Conservation (phyloP, 2,888 invertebrate genomes). For the Trachelus iudaicus region DNA sequence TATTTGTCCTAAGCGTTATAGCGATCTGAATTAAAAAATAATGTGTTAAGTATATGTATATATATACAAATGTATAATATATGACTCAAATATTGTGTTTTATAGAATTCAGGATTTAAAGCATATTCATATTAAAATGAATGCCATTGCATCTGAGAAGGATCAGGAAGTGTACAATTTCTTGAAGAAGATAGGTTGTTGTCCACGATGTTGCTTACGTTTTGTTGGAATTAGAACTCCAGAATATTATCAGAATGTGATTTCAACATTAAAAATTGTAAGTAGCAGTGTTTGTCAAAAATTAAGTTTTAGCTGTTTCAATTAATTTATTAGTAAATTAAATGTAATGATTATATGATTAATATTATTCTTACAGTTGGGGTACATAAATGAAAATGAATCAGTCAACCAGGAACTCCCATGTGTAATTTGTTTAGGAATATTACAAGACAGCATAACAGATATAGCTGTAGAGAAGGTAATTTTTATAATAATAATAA, state of each 20-base stretch:
- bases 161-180: constrained; percentile 36
- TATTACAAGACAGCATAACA: constrained; percentile 73
- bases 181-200: constrained; percentile 69
- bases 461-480: constrained; percentile 68
- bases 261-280: constrained; percentile 68
- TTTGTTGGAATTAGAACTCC: constrained; percentile 73
- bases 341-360: constrained; percentile 27
- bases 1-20: too few species aligned
- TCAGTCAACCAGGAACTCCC: constrained; percentile 67
- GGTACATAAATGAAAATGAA: constrained; percentile 42
- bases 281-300: constrained; percentile 27
- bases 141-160: neutral
- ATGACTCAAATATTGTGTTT: neutral
- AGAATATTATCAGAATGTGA: constrained; percentile 69
- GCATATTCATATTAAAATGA: neutral
- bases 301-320: neutral
- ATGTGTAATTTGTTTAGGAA: constrained; percentile 79
- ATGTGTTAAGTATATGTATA: neutral
- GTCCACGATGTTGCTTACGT: constrained; percentile 76
- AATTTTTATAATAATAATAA: constrained; percentile 49
- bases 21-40: neutral
- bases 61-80: neutral
- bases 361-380: constrained; percentile 34
- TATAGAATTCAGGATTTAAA: neutral
- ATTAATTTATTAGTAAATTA: constrained; percentile 4